A percentile compares a stretch with the other conserved stretches of the same genome.
These are phyloP conservation scores for Ptychodera flava DNA, from an alignment of 35 echinoderm and acorn worm species.

Conservation along the genomic window DNA sequence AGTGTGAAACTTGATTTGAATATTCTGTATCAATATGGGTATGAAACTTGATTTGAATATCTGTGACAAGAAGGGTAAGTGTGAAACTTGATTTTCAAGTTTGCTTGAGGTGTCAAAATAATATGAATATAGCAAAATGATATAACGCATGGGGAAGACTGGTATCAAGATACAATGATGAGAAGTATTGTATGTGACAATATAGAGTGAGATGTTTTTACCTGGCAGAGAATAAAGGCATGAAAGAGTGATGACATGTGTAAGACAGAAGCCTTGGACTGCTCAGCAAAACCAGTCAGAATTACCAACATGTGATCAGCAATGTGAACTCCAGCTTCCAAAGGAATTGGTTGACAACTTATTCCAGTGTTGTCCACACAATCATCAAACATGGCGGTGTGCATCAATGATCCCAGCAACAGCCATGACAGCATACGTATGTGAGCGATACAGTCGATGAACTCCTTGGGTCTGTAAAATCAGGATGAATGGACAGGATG, in stretches of 20 bases:
- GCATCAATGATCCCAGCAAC: conserved; percentile 83
- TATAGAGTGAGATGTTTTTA: conserved; percentile 5
- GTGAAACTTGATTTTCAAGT: too few relatives aligned
- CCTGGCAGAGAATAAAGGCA: conserved; percentile 99
- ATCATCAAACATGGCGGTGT: conserved; percentile 51
- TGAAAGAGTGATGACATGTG: conserved; percentile 99
- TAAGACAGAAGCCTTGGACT: conserved; percentile 92
- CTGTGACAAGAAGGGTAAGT: too few relatives aligned
- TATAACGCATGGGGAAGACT: too few relatives aligned
- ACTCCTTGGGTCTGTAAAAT: conserved; percentile 91
- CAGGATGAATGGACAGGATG: too few relatives aligned
- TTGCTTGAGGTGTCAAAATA: too few relatives aligned
- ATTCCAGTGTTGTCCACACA: conserved; percentile 56
- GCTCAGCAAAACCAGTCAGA: conserved; percentile 94
- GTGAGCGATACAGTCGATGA: conserved; percentile 98
- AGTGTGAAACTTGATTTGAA: too few relatives aligned
- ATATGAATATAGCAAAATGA: not conserved
- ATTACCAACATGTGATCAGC: conserved; percentile 97
- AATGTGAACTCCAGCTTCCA: conserved; percentile 91
- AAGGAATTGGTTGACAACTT: conserved; percentile 68
- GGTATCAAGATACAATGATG: too few relatives aligned
- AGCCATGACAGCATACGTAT: conserved; percentile 93
- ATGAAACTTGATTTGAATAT: too few relatives aligned
- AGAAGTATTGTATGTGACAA: not conserved
- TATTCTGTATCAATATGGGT: too few relatives aligned